These are phyloP conservation scores for Panagrolaimus sp. DNA, from an alignment of 1,140 invertebrate genomes.

Conservation along the genomic window DNA sequence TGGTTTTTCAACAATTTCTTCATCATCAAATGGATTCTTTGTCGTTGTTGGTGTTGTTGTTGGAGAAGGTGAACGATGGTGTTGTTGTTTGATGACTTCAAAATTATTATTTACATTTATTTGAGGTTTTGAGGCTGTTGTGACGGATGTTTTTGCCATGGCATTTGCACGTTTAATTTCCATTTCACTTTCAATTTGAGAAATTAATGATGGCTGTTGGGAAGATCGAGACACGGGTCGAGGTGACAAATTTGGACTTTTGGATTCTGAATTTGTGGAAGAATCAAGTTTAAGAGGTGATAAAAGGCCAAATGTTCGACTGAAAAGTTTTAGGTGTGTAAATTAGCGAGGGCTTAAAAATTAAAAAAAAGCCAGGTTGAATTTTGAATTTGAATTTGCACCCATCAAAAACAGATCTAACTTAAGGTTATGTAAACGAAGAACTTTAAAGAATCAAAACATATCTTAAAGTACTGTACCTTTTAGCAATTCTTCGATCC, in stretches of 20 bases:
- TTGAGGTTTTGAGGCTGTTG: no score
- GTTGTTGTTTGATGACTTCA: no score
- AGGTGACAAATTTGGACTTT: background rate
- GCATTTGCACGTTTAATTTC: background rate
- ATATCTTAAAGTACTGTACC: background rate
- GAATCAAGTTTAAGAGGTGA: background rate
- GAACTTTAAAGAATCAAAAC: background rate
- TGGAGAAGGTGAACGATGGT: no score
- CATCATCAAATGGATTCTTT: no score
- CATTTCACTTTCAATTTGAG: conserved; percentile 14
- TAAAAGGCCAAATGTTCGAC: background rate
- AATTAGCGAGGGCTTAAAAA: no score
- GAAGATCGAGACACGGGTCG: background rate
- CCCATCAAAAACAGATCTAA: no score
- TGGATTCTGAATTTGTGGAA: background rate
- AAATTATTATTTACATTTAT: no score
- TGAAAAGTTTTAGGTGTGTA: background rate
- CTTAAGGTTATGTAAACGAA: background rate
- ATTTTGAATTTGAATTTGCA: no score
- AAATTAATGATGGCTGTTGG: conserved; percentile 14
- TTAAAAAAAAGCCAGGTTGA: background rate
- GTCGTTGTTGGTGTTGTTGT: no score
- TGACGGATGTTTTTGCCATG: background rate
- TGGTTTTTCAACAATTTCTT: no score
- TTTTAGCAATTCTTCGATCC: conserved; percentile 14